These are phyloP conservation scores for Scleropages formosus DNA, from an alignment of 2,797 vertebrate genomes.

Conservation along the genomic window DNA sequence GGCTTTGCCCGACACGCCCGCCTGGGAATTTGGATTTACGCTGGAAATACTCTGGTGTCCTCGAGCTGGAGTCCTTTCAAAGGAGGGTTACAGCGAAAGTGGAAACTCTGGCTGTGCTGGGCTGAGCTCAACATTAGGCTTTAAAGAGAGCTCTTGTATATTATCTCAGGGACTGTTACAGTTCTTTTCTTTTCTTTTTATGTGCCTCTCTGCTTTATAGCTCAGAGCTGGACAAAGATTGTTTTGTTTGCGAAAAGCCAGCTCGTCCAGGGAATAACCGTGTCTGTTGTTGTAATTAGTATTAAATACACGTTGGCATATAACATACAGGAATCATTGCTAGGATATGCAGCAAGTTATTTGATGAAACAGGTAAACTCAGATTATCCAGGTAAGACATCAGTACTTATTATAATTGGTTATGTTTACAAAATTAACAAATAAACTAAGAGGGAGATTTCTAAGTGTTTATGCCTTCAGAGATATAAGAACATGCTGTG, in stretches of 20 bases:
- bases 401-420: neutral
- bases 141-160: slow-evolving; percentile 25
- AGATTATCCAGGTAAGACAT: slow-evolving; percentile 21
- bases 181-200: slow-evolving; percentile 38
- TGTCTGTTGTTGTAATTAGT: slow-evolving; percentile 27
- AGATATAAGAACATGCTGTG: too few species aligned
- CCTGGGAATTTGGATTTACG: slow-evolving; percentile 30
- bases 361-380: slow-evolving; percentile 4
- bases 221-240: slow-evolving; percentile 22
- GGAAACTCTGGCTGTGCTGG: neutral
- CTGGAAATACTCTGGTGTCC: slow-evolving; percentile 19
- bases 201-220: slow-evolving; percentile 36
- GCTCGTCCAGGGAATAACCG: slow-evolving; percentile 30
- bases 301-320: slow-evolving; percentile 24
- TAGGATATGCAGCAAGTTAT: slow-evolving; percentile 33
- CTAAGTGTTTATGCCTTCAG: too few species aligned
- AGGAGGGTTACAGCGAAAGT: slow-evolving; percentile 31
- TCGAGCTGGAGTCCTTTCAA: slow-evolving; percentile 8
- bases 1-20: slow-evolving; percentile 3
- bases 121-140: slow-evolving; percentile 5
- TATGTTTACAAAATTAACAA: too few species aligned
- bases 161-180: slow-evolving; percentile 25
- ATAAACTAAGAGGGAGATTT: too few species aligned
- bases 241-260: slow-evolving; percentile 41
- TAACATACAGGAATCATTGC: slow-evolving; percentile 36